These are phyloP conservation scores for Ifrita kowaldi DNA, from an alignment of 2,113 vertebrate species.

Conservation along the genomic window DNA sequence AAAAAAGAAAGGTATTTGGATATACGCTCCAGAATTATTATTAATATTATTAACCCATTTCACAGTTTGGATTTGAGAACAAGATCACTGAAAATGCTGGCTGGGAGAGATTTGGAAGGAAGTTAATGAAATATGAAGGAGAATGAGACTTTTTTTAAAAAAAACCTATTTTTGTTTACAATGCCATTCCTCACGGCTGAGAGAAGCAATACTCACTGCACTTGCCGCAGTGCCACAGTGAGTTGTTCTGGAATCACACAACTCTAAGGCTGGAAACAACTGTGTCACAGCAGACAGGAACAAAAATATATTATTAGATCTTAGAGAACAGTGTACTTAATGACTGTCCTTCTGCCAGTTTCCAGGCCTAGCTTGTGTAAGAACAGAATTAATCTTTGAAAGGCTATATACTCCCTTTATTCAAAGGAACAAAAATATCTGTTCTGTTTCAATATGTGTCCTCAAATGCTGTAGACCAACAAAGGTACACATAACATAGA, in stretches of 20 bases:
- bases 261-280: not conserved
- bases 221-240: not conserved
- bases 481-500: not conserved
- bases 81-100: not conserved
- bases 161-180: not conserved
- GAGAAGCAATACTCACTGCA: not conserved
- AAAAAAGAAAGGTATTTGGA: not conserved
- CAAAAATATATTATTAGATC: not conserved
- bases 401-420: not conserved
- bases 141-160: not conserved
- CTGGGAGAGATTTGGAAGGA: not conserved
- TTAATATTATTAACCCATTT: not conserved
- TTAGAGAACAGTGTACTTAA: not conserved
- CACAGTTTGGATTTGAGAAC: not conserved
- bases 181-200: fast-evolving
- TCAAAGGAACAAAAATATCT: not conserved
- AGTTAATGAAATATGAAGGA: not conserved
- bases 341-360: not conserved
- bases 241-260: not conserved
- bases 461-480: not conserved
- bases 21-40: not conserved
- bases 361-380: not conserved
- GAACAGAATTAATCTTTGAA: not conserved
- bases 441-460: not conserved
- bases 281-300: not conserved